Evolutionary conservation across 1,140 invertebrate species (phyloP), one percentile per base, ranked within the genome.

Genomic region (Colletes gigas): DNA sequence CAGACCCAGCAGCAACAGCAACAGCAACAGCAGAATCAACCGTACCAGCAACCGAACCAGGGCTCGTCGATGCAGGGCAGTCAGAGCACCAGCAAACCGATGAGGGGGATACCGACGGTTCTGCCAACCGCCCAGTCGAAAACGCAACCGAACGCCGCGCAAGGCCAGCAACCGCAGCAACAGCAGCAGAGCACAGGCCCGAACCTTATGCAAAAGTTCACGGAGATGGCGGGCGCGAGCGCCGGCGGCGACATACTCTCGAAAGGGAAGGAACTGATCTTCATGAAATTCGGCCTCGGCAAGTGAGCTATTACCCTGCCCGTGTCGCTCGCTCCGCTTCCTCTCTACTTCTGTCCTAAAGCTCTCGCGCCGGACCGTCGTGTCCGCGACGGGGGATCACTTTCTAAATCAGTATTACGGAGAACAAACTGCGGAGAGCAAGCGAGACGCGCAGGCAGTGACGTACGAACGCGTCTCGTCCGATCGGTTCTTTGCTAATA

Each of bases 181-280:
- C 91, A 90, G 70, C 90, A 93, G 71, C 86, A 90, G 82, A 90
- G 92, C 72, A 90, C 92, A 80, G 93, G 95, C 9, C 96, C 96
- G 19, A 97, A 97, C 92, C 94, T 97, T 65, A 97, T 97, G 96
- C 96, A 97, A 90, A 97, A 97, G 89, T 95, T 97, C 86, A 95
- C 95, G 74, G 97, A 97, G 89, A 97, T 97, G 93, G 94, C 94
- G 0, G 93, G 93, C 17, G 96, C 96, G 30, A 96, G 96, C 59
- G 96, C 96, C 79, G 96, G 96, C 67, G 96, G 96, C 70, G 97
- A 97, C 88, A 97, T 98, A 77, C 94, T 98, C 55, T 97, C 97
- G 85, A 98, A 98, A 93, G 97, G 97, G 84, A 98, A 98, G 93
- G 97, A 98, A 93, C 94, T 97, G 55, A 97, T 98, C 89, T 98